A percentile compares a stretch with the other conserved stretches of the same genome.
Evolutionary conservation across 2,113 vertebrate genomes (phyloP).

Genomic region (Psephotus haematonotus): DNA sequence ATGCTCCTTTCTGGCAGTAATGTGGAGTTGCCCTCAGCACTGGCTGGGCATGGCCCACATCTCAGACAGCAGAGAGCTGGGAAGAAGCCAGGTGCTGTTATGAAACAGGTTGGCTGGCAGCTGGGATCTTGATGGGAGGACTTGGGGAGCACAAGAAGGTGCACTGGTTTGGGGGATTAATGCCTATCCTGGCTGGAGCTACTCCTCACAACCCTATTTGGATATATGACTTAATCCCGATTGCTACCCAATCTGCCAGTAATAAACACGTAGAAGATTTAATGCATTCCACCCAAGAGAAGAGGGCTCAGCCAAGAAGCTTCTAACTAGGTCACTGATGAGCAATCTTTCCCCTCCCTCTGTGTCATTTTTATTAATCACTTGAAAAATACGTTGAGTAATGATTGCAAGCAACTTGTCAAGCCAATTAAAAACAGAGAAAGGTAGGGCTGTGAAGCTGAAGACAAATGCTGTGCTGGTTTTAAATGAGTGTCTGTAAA

Average conservation of each 20-base stretch:
- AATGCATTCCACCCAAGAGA: slow-evolving; percentile 3
- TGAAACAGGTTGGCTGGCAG: not conserved
- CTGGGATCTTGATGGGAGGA: not conserved
- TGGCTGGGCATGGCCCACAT: not conserved
- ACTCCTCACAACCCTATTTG: slow-evolving; percentile 20
- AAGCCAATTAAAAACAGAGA: slow-evolving; percentile 57
- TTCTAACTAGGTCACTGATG: slow-evolving; percentile 64
- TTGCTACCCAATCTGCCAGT: not conserved
- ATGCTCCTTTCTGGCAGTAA: not conserved
- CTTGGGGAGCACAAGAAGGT: not conserved
- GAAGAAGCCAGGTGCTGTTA: not conserved
- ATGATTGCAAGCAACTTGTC: slow-evolving; percentile 62
- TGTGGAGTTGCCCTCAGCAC: fast-evolving
- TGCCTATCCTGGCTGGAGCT: slow-evolving; percentile 43
- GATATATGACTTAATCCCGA: slow-evolving; percentile 50
- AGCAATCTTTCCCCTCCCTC: slow-evolving; percentile 68
- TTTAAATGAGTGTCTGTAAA: slow-evolving; percentile 56
- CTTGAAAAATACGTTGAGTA: slow-evolving; percentile 68
- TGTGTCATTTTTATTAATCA: slow-evolving; percentile 75
- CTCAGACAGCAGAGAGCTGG: not conserved
- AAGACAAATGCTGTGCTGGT: slow-evolving; percentile 42
- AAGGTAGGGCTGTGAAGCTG: slow-evolving; percentile 44
- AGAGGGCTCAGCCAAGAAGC: slow-evolving; percentile 31
- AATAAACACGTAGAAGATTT: slow-evolving; percentile 30
- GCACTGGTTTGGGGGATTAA: not conserved